Conservation (phyloP, 2,888 invertebrate species). For the Lysandra bellargus region DNA sequence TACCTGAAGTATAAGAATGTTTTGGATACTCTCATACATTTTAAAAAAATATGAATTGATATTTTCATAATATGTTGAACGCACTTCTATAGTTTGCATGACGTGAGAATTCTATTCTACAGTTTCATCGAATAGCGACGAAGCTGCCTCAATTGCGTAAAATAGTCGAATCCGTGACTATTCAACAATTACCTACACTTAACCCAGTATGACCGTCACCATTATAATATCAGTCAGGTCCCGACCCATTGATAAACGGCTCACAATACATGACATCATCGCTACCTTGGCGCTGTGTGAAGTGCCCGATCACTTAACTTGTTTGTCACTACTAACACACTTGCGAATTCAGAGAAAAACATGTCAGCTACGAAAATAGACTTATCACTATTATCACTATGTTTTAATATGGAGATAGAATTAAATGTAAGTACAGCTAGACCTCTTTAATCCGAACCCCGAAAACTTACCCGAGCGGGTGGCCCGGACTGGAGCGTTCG, state of each 20-base stretch:
- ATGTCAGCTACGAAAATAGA: neutral
- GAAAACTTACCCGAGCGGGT: no score
- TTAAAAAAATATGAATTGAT: no score
- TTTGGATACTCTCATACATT: neutral
- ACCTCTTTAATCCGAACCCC: no score
- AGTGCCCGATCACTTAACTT: neutral
- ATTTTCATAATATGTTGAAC: no score
- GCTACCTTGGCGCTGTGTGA: slow-evolving; percentile 21
- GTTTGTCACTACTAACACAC: slow-evolving; percentile 9
- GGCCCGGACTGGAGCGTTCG: no score
- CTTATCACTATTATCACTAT: neutral
- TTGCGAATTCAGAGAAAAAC: slow-evolving; percentile 11
- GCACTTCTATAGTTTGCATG: no score
- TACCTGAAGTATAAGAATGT: neutral
- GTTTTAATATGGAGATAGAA: no score
- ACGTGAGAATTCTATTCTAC: no score
- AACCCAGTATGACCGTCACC: neutral
- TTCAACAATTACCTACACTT: neutral
- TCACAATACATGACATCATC: slow-evolving; percentile 16
- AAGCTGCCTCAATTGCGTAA: no score
- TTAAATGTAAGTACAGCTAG: no score
- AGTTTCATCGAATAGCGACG: no score
- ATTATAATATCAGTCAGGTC: neutral
- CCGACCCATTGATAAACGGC: slow-evolving; percentile 13
- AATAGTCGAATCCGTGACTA: neutral